Evolutionary conservation across 2,113 vertebrate genomes (phyloP), one percentile per base, ranked within the genome.

Genomic region (Malurus melanocephalus): DNA sequence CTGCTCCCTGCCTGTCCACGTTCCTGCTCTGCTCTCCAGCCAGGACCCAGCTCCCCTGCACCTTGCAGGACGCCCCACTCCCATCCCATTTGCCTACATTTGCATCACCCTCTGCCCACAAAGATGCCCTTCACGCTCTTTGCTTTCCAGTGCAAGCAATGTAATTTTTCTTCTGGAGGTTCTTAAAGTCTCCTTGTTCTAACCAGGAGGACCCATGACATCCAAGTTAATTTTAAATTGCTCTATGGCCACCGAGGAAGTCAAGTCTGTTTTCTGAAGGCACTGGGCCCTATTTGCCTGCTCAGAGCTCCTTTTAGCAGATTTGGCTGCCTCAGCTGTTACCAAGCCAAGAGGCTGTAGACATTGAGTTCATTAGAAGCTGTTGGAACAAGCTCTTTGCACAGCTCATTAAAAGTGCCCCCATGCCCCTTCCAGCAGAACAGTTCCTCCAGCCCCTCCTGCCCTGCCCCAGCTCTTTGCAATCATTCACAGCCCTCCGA

Each of bases 331-430:
- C 80, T 94, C 89, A 94, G 91, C 85, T 89, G 88, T 85, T 92
- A 91, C 69, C 88, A 92, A 82, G 91, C 64, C 57, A 96, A 90
- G 86, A 85, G 90, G 77, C 82, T 24, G 62, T 90, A 92, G 87
- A 94, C 90, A 89, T 80, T 93, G 93, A 95, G 95, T 96, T 95
- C 96, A 97, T 97, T 97, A 97, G 93, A 82, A 95, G 94, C 80
- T 93, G 95, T 95, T 89, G 85, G 91, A 87, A 96, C 95, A 94
- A 95, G 95, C 91, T 94, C 95, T 90, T 68, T 56, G 84, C 94
- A 92, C 88, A 95, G 85, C 88, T 97, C 96, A 97, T 97, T 97
- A 96, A 95, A 96, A 96, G 93, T 87, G 89, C 28, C 96, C 97
- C 61, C 89, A 85, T 88, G 93, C 33, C 48, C 83, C 87, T 95